A percentile compares a stretch with the other conserved stretches of the same genome.
phyloP scores from a whole-genome alignment of 2,797 vertebrate genomes.

The Rhinophrynus dorsalis region DNA sequence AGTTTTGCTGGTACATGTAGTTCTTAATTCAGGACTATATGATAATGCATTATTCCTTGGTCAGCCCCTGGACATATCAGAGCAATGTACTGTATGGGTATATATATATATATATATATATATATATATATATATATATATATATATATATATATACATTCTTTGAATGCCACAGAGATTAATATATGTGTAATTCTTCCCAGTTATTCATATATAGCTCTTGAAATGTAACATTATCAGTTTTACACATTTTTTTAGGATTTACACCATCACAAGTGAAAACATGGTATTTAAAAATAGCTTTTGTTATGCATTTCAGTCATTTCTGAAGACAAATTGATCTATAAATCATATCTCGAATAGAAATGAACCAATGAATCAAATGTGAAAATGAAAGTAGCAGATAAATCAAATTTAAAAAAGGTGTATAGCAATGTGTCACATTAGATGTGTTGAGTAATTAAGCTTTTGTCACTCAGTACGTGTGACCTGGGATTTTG shows the following conservation, averaged over 20 bases:
- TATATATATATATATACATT: no score
- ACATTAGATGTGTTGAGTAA: slow-evolving; percentile 58
- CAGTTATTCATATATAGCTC: no score
- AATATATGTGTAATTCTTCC: no score
- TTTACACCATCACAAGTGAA: slow-evolving; percentile 43
- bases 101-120: no score
- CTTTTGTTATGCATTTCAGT: slow-evolving; percentile 35
- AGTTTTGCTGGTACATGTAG: no score
- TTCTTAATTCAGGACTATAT: no score
- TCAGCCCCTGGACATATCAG: no score
- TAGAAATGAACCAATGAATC: slow-evolving; percentile 67
- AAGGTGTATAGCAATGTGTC: slow-evolving; percentile 60
- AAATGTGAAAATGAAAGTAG: slow-evolving; percentile 65
- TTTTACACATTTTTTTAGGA: slow-evolving; percentile 39
- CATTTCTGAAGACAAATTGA: slow-evolving; percentile 43
- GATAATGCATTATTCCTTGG: no score
- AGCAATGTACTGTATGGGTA: no score
- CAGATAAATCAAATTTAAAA: slow-evolving; percentile 65
- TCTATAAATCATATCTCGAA: slow-evolving; percentile 64
- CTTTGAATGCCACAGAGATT: no score
- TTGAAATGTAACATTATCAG: no score
- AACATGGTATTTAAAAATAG: slow-evolving; percentile 41
- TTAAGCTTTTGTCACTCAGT: slow-evolving; percentile 39
- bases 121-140: no score
- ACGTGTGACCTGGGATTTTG: background rate